Conservation (phyloP, 2,797 vertebrate species). For the Salmo trutta region DNA sequence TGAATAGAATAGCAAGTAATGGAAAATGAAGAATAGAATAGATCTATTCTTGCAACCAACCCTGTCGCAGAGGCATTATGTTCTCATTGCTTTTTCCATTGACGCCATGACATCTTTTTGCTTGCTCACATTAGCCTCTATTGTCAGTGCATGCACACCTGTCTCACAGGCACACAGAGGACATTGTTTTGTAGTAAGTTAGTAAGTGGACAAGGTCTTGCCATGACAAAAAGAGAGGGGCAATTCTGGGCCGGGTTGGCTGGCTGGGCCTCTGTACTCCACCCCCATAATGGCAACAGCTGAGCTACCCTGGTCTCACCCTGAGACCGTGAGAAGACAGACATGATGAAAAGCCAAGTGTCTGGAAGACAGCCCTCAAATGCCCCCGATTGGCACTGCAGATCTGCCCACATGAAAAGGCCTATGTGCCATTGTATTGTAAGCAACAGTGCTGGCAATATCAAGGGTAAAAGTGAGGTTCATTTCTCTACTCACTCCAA, state of each 20-base stretch:
- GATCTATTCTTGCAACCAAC: neutral
- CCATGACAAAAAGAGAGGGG: constrained; percentile 23
- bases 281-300: constrained; percentile 39
- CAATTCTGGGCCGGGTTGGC: neutral
- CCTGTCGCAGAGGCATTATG: neutral
- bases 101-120: neutral
- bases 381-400: constrained; percentile 27
- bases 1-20: neutral
- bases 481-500: constrained; percentile 17
- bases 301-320: constrained; percentile 39
- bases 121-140: neutral
- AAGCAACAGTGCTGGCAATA: constrained; percentile 23
- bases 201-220: constrained; percentile 24
- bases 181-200: constrained; percentile 28
- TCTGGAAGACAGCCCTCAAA: constrained; percentile 26
- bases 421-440: constrained; percentile 38
- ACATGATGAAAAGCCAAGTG: constrained; percentile 42
- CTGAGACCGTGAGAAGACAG: constrained; percentile 36
- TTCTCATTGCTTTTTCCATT: neutral
- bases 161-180: constrained; percentile 33
- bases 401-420: constrained; percentile 34
- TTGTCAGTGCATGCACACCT: constrained; percentile 36
- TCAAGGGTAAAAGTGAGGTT: constrained; percentile 21
- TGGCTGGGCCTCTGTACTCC: constrained; percentile 36
- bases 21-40: neutral